Percentiles rank a stretch among this genome's conserved stretches.
Conservation (phyloP, 2,888 invertebrate species). For the Anorthoa munda region DNA sequence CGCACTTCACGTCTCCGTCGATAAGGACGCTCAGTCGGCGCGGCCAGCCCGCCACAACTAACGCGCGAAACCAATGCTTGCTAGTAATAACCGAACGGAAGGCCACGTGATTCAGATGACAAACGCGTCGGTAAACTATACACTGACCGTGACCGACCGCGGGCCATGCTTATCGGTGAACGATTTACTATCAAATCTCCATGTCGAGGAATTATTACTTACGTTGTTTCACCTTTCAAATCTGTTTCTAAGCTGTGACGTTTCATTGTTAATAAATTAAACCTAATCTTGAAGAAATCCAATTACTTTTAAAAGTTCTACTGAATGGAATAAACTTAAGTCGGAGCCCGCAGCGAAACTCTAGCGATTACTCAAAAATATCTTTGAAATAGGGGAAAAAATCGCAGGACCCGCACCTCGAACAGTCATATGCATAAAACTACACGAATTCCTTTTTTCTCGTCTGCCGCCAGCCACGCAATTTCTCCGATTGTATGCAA, state of each 20-base stretch:
- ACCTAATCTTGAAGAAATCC: neutral
- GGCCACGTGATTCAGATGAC: constrained; percentile 89
- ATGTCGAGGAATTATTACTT: constrained; percentile 54
- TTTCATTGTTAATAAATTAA: constrained; percentile 7
- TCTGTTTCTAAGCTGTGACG: constrained; percentile 1
- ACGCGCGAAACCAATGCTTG: constrained; percentile 83
- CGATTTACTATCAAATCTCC: constrained; percentile 71
- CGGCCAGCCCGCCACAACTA: constrained; percentile 86
- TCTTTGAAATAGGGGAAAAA: constrained; percentile 63
- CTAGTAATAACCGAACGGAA: constrained; percentile 85
- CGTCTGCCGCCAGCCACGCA: constrained; percentile 83
- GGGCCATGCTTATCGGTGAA: constrained; percentile 77
- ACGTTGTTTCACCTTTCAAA: constrained; percentile 45
- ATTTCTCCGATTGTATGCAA: constrained; percentile 90
- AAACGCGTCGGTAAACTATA: constrained; percentile 82
- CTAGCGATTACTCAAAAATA: constrained; percentile 21
- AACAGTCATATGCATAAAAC: constrained; percentile 82
- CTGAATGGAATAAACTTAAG: constrained; percentile 17
- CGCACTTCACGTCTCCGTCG: constrained; percentile 82
- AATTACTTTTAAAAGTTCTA: constrained; percentile 15
- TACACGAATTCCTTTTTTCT: constrained; percentile 83
- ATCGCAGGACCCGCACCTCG: constrained; percentile 71
- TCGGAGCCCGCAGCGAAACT: constrained; percentile 3
- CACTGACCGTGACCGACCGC: constrained; percentile 76
- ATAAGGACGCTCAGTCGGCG: constrained; percentile 84